phyloP scores from a whole-genome alignment of 92 coral and sea anemone genomes.

The Bergia sp. region DNA sequence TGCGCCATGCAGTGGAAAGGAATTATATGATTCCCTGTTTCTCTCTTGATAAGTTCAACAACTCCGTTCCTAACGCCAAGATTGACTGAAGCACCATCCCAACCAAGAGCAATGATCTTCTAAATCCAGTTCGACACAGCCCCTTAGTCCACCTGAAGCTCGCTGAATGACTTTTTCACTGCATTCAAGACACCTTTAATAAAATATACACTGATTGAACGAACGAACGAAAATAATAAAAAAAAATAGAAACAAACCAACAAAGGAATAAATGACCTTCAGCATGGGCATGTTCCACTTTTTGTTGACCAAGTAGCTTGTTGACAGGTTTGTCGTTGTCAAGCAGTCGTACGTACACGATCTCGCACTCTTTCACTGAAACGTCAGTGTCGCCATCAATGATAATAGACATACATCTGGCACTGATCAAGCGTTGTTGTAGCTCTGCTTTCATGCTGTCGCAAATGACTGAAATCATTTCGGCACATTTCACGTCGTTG shows the following conservation, averaged over 20 bases:
- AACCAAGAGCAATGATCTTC: conserved; percentile 21
- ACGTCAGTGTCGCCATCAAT: conserved; percentile 51
- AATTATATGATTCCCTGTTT: conserved; percentile 25
- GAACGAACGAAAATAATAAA: too few species aligned
- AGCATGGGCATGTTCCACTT: conserved; percentile 48
- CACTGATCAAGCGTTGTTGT: conserved; percentile 17
- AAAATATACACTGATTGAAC: background rate
- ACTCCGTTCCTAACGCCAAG: conserved; percentile 34
- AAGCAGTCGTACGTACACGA: conserved; percentile 44
- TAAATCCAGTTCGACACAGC: conserved; percentile 25
- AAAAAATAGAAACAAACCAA: background rate
- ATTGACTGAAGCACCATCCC: conserved; percentile 43
- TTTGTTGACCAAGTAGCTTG: conserved; percentile 45
- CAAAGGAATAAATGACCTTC: conserved; percentile 27
- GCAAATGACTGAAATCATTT: conserved; percentile 54
- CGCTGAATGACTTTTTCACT: conserved; percentile 38
- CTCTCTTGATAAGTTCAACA: conserved; percentile 29
- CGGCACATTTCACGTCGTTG: conserved; percentile 54
- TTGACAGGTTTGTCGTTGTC: conserved; percentile 51
- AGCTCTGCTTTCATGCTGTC: conserved; percentile 59
- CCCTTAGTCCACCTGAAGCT: conserved; percentile 7
- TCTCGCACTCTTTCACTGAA: conserved; percentile 49
- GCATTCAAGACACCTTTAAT: conserved; percentile 49
- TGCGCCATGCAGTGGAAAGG: conserved; percentile 50
- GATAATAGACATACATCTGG: conserved; percentile 37